These are phyloP conservation scores for Hypercompe scribonia DNA, from an alignment of 2,888 invertebrate genomes.

Conservation along the genomic window DNA sequence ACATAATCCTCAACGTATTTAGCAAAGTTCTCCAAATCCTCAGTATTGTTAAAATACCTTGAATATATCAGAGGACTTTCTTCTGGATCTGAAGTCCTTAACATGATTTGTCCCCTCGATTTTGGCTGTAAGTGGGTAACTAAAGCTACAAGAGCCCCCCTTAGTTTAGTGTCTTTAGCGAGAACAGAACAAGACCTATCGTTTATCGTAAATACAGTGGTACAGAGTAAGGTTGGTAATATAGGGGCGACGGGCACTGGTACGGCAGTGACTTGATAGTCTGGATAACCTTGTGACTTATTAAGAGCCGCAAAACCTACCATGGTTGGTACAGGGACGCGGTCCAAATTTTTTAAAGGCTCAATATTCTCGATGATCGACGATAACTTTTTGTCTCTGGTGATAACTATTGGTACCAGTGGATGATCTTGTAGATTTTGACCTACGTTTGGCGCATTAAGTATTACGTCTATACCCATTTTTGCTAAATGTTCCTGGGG, in stretches of 20 bases:
- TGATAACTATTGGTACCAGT: slow-evolving; percentile 55
- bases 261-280: slow-evolving; percentile 61
- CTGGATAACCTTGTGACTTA: slow-evolving; percentile 61
- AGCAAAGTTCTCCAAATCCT: slow-evolving; percentile 58
- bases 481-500: slow-evolving; percentile 61
- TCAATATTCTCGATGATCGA: slow-evolving; percentile 52
- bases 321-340: slow-evolving; percentile 57
- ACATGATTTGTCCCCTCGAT: slow-evolving; percentile 61
- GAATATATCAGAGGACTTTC: slow-evolving; percentile 57
- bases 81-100: slow-evolving; percentile 57
- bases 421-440: slow-evolving; percentile 68
- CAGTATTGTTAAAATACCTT: slow-evolving; percentile 50
- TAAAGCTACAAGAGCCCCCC: slow-evolving; percentile 46
- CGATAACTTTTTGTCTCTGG: slow-evolving; percentile 40
- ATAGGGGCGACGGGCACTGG: slow-evolving; percentile 53
- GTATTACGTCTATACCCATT: slow-evolving; percentile 53
- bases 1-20: slow-evolving; percentile 56
- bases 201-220: slow-evolving; percentile 50
- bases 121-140: slow-evolving; percentile 61
- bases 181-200: slow-evolving; percentile 55
- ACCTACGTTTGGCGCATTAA: slow-evolving; percentile 64
- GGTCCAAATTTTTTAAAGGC: slow-evolving; percentile 48
- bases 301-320: slow-evolving; percentile 64
- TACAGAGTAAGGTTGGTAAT: slow-evolving; percentile 54
- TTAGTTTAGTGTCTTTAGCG: slow-evolving; percentile 42